Evolutionary conservation across 2,113 vertebrate species (phyloP).

Genomic region (Calyptommatus sinebrachiatus): DNA sequence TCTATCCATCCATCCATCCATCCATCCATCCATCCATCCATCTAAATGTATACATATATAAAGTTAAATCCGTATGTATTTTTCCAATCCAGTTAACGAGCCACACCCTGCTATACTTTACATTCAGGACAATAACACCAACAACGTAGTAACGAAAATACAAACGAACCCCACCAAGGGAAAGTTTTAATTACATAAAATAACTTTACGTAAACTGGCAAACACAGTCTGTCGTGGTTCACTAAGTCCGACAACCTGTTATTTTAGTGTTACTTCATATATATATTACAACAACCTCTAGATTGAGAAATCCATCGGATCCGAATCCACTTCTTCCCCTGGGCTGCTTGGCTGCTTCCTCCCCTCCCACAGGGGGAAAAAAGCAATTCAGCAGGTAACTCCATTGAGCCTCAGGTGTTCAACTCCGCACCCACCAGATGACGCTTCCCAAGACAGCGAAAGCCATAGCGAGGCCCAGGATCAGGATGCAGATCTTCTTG

Average conservation of each 20-base stretch:
- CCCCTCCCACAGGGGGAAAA: slow-evolving; percentile 43
- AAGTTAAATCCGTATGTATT: slow-evolving; percentile 53
- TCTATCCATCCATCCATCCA: too few relatives aligned
- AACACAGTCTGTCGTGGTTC: slow-evolving; percentile 70
- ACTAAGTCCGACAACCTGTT: slow-evolving; percentile 73
- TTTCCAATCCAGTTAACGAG: slow-evolving; percentile 54
- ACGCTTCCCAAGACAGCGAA: slow-evolving; percentile 75
- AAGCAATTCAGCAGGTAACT: slow-evolving; percentile 37
- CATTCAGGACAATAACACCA: slow-evolving; percentile 51
- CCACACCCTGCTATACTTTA: slow-evolving; percentile 56
- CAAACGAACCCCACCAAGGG: slow-evolving; percentile 57
- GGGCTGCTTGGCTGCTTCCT: slow-evolving; percentile 50
- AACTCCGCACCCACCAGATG: slow-evolving; percentile 71
- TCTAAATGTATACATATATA: background rate
- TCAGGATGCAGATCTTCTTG: slow-evolving; percentile 96
- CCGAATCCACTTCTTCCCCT: slow-evolving; percentile 63
- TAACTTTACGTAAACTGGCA: slow-evolving; percentile 68
- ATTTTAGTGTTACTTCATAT: slow-evolving; percentile 73
- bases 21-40: too few relatives aligned
- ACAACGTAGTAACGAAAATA: slow-evolving; percentile 66
- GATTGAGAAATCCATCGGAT: slow-evolving; percentile 60
- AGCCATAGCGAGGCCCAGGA: slow-evolving; percentile 77
- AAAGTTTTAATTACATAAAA: slow-evolving; percentile 69
- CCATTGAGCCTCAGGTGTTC: slow-evolving; percentile 58
- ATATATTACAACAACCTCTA: slow-evolving; percentile 71